A percentile compares a stretch with the other conserved stretches of the same genome.
Conservation (phyloP, 2,113 vertebrate genomes). For the Pipa parva region DNA sequence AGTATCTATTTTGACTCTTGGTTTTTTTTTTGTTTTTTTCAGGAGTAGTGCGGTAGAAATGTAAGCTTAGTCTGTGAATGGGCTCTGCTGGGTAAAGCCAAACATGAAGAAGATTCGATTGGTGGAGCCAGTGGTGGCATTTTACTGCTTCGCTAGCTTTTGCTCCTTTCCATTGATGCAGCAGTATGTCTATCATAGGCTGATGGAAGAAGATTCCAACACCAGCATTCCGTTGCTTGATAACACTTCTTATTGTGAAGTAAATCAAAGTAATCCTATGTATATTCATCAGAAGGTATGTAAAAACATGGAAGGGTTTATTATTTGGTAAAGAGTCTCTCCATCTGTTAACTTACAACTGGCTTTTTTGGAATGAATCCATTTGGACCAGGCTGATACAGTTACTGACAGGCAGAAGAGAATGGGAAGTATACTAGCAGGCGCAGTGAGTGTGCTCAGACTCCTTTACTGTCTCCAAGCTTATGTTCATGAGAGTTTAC, state of each 20-base stretch:
- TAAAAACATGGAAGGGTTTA: too few species aligned
- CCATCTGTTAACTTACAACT: too few species aligned
- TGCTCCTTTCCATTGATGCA: conserved; percentile 66
- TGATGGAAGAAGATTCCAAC: conserved; percentile 79
- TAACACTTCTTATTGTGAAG: conserved; percentile 66
- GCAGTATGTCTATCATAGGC: conserved; percentile 81
- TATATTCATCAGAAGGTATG: conserved; percentile 67
- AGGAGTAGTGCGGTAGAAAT: neutral
- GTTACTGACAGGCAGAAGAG: too few species aligned
- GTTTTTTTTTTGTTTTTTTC: neutral
- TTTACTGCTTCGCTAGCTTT: conserved; percentile 71
- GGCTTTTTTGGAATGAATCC: too few species aligned
- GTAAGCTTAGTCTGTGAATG: neutral
- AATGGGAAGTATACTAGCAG: too few species aligned
- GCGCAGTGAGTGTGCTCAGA: too few species aligned
- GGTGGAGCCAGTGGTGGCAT: conserved; percentile 79
- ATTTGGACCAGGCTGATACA: too few species aligned
- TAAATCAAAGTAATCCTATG: conserved; percentile 57
- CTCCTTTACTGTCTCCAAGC: too few species aligned
- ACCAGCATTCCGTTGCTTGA: conserved; percentile 56
- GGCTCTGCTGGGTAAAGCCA: neutral
- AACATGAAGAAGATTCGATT: conserved; percentile 70
- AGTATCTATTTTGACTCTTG: too few species aligned
- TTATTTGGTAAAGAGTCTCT: too few species aligned
- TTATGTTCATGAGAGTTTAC: too few species aligned